Evolutionary conservation across 2,113 vertebrate genomes (phyloP), one percentile per base, ranked within the genome.

Genomic region (Dasypus novemcinctus): DNA sequence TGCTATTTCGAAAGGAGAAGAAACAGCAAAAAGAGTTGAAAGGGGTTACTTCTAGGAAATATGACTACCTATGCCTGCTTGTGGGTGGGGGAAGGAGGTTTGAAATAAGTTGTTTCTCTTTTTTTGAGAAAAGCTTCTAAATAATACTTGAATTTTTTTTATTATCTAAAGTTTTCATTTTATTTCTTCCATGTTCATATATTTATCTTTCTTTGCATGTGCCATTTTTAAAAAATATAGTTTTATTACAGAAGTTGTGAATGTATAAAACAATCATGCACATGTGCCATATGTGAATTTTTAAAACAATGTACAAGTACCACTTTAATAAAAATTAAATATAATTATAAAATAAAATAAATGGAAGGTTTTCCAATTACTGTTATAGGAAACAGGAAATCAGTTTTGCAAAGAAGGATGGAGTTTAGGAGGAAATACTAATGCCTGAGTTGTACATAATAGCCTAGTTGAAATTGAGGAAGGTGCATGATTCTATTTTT

Each of bases 51-150:
- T 79, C 63, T 88, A 92, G 33, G 36, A 72, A 83, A 36, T 91
- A 25, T 82, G n/a, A 71, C 29, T 69, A 20, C 21, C 20, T 52
- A 29, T 78, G 7, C 81, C 8, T 52, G 36, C 5, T 63, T 64
- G 25, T n/a, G 20, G 8, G 11, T 78, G 10, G 54, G 31, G 25
- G 81, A 46, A 87, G 29, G 36, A 78, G 25, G 29, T 64, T 84
- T 59, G 43, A 92, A 78, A 78, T 46, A 91, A 91, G 57, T 27
- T 71, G 59, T 54, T 63, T 41, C 25, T 74, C 27, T 91, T 29
- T 81, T 74, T 78, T 84, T 64, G 54, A 57, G 92, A 72, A 54
- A 94, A 89, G 20, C 17, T 13, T 89, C 29, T 90, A 95, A 91
- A 68, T 90, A 36, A 68, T 93, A 63, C 18, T 90, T n/a, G n/a